phyloP scores from a whole-genome alignment of 2,888 invertebrate species.

The Chorisops tibialis region DNA sequence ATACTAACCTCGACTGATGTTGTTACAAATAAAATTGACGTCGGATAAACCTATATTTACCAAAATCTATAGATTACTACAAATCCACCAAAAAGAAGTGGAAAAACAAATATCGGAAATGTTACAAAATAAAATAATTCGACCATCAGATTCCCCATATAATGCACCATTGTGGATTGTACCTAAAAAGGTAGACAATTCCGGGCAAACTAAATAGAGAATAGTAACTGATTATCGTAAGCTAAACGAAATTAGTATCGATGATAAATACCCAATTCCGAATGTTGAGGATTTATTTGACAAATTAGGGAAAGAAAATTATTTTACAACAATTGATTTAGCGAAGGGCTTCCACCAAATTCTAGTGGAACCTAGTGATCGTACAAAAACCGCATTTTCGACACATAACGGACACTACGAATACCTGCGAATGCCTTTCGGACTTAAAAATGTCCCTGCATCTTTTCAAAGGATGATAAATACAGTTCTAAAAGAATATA shows the following conservation, averaged over 20 bases:
- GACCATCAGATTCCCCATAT: neutral
- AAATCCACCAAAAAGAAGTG: neutral
- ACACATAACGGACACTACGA: conserved; percentile 1
- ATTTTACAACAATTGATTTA: neutral
- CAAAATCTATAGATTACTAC: neutral
- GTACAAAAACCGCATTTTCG: neutral
- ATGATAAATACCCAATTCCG: neutral
- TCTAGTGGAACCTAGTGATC: neutral
- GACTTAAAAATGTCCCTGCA: conserved; percentile 26
- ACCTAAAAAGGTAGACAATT: conserved; percentile 1
- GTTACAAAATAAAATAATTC: neutral
- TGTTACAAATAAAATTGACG: neutral
- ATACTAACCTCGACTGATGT: neutral
- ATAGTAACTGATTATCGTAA: neutral
- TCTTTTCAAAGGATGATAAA: conserved; percentile 25
- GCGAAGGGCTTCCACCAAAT: neutral
- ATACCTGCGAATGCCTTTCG: conserved; percentile 28
- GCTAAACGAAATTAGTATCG: neutral
- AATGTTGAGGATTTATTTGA: neutral
- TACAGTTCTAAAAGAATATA: neutral
- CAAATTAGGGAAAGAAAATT: neutral
- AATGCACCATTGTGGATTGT: neutral
- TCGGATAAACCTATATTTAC: neutral
- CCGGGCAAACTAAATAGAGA: neutral
- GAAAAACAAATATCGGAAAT: neutral